Percentiles rank a stretch among this genome's conserved stretches.
Evolutionary conservation across 2,797 vertebrate genomes (phyloP).

Genomic region (Myoxocephalus aenaeus): DNA sequence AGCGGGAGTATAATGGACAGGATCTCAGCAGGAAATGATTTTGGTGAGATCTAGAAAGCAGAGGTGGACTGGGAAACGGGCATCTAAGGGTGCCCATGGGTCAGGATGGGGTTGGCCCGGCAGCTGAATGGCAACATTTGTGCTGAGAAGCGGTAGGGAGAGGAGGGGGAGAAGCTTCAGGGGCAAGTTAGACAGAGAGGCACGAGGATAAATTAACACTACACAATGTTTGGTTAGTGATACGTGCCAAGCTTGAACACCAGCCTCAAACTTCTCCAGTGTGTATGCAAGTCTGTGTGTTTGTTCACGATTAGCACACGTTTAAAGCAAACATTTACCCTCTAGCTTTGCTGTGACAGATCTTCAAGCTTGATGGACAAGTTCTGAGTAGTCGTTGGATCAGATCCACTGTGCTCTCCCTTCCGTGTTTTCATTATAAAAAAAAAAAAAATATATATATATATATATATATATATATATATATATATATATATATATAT

Average conservation of each 20-base stretch:
- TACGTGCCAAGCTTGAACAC: constrained; percentile 71
- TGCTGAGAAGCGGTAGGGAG: constrained; percentile 45
- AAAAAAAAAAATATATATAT: too few relatives aligned
- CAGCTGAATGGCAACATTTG: constrained; percentile 74
- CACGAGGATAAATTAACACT: constrained; percentile 74
- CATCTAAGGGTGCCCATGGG: constrained; percentile 60
- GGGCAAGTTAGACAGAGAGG: constrained; percentile 45
- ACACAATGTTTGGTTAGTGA: constrained; percentile 78
- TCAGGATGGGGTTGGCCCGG: constrained; percentile 53
- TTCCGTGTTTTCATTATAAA: constrained; percentile 47
- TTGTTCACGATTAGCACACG: constrained; percentile 52
- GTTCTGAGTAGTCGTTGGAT: constrained; percentile 43
- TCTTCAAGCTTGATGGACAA: constrained; percentile 70
- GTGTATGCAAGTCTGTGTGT: constrained; percentile 6
- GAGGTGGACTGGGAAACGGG: constrained; percentile 41
- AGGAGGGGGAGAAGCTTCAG: constrained; percentile 55
- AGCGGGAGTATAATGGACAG: constrained; percentile 80
- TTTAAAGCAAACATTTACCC: constrained; percentile 79
- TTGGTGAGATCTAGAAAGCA: constrained; percentile 70
- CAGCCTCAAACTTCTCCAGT: constrained; percentile 39
- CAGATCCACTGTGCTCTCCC: constrained; percentile 28
- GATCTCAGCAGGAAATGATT: constrained; percentile 80
- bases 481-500: too few relatives aligned
- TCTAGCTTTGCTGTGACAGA: constrained; percentile 63
- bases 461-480: too few relatives aligned